Evolutionary conservation across 2,888 invertebrate genomes (phyloP).

Genomic region (Zeuzera pyrina): DNA sequence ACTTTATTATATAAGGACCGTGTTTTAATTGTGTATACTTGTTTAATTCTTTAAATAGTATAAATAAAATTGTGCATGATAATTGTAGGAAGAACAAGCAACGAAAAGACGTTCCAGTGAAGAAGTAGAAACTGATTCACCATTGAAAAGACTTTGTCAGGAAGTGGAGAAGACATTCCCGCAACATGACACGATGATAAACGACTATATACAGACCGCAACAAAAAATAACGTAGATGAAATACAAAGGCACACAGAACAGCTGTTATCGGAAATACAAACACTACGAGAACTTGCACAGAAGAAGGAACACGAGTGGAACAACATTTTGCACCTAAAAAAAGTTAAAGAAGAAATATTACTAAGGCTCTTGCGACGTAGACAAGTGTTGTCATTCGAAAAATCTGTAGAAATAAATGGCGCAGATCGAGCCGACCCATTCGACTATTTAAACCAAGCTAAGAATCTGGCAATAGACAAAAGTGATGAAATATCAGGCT

Average conservation of each 20-base stretch:
- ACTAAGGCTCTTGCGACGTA: slow-evolving; percentile 78
- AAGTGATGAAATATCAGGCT: slow-evolving; percentile 61
- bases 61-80: too few relatives aligned
- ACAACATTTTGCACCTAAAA: slow-evolving; percentile 84
- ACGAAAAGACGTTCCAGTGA: slow-evolving; percentile 50
- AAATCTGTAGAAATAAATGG: slow-evolving; percentile 55
- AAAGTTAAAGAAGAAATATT: slow-evolving; percentile 89
- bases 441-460: slow-evolving; percentile 54
- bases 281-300: slow-evolving; percentile 81
- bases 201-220: slow-evolving; percentile 76
- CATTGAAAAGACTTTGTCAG: slow-evolving; percentile 60
- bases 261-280: slow-evolving; percentile 77
- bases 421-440: slow-evolving; percentile 47
- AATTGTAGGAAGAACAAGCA: slow-evolving; percentile 49
- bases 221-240: slow-evolving; percentile 75
- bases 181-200: slow-evolving; percentile 74
- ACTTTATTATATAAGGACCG: too few relatives aligned
- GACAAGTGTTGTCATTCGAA: slow-evolving; percentile 74
- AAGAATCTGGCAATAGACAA: slow-evolving; percentile 62
- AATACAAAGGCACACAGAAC: slow-evolving; percentile 76
- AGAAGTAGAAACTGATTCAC: slow-evolving; percentile 59
- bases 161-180: slow-evolving; percentile 68
- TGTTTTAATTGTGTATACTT: too few relatives aligned
- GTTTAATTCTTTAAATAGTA: too few relatives aligned
- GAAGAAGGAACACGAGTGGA: slow-evolving; percentile 90